Evolutionary conservation across 2,888 invertebrate species (phyloP).

Genomic region (Patella caerulea): DNA sequence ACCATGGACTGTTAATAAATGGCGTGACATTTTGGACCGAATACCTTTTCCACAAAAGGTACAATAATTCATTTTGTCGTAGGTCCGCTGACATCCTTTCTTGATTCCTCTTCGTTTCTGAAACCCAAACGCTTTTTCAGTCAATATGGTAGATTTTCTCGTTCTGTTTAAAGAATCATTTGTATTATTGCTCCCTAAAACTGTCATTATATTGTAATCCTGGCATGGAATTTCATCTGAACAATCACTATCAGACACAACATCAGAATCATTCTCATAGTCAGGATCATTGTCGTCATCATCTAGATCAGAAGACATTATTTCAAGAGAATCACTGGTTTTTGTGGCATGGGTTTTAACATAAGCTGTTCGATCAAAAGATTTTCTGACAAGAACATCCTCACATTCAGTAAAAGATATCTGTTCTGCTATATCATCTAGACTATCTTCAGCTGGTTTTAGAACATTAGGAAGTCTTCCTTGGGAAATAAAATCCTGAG

Average conservation of each 20-base stretch:
- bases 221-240: constrained; percentile 8
- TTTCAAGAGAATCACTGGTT: neutral
- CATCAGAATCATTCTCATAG: neutral
- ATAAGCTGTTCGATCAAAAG: neutral
- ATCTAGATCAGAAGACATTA: neutral
- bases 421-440: neutral
- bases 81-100: constrained; percentile 32
- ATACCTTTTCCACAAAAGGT: constrained; percentile 33
- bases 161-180: neutral
- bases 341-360: neutral
- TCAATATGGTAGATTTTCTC: neutral
- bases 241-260: constrained; percentile 14
- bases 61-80: constrained; percentile 37
- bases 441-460: neutral
- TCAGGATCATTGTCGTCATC: neutral
- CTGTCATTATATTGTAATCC: neutral
- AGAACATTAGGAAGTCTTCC: neutral
- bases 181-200: neutral
- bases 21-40: constrained; percentile 33
- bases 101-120: constrained; percentile 11
- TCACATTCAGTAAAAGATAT: neutral
- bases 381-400: neutral
- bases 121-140: neutral
- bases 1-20: constrained; percentile 30
- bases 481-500: neutral